Conservation (phyloP, 1,140 invertebrate genomes). For the Chymomyza costata region DNA sequence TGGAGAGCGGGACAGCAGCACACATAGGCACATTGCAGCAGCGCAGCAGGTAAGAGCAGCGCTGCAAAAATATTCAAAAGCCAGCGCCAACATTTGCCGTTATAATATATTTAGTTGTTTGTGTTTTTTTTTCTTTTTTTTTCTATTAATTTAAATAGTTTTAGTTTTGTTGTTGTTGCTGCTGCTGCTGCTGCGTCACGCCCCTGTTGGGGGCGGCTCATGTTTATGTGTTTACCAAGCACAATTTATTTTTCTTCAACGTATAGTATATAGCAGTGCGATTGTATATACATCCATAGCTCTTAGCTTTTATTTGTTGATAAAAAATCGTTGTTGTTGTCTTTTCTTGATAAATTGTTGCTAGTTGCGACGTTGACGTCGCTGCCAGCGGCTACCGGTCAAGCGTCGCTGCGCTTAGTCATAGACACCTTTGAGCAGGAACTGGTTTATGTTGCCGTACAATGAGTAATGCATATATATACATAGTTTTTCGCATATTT, state of each 20-base stretch:
- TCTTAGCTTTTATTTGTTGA: slow-evolving; percentile 16
- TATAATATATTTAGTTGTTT: slow-evolving; percentile 31
- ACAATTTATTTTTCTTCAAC: slow-evolving; percentile 10
- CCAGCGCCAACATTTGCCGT: slow-evolving; percentile 30
- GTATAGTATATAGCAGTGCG: too few species aligned
- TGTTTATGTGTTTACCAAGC: too few species aligned
- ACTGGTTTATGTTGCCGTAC: slow-evolving; percentile 32
- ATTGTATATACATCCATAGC: too few species aligned
- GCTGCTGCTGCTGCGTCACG: too few species aligned
- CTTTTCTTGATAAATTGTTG: too few species aligned
- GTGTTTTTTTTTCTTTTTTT: slow-evolving; percentile 22
- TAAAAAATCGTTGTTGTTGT: slow-evolving; percentile 17
- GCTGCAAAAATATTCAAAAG: slow-evolving; percentile 19
- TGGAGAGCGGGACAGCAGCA: slow-evolving; percentile 16
- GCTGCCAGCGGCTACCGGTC: slow-evolving; percentile 18
- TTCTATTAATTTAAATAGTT: slow-evolving; percentile 15
- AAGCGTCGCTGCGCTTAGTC: too few species aligned
- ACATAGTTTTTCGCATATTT: slow-evolving; percentile 45
- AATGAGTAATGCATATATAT: slow-evolving; percentile 50
- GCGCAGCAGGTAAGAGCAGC: slow-evolving; percentile 56
- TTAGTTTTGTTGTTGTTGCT: too few species aligned
- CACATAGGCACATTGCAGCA: too few species aligned
- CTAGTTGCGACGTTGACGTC: slow-evolving; percentile 5
- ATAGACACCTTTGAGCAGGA: slow-evolving; percentile 21
- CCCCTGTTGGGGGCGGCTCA: too few species aligned